Evolutionary conservation across 2,113 vertebrate genomes (phyloP), one percentile per base, ranked within the genome.

Genomic region (Toxotes chatareus): DNA sequence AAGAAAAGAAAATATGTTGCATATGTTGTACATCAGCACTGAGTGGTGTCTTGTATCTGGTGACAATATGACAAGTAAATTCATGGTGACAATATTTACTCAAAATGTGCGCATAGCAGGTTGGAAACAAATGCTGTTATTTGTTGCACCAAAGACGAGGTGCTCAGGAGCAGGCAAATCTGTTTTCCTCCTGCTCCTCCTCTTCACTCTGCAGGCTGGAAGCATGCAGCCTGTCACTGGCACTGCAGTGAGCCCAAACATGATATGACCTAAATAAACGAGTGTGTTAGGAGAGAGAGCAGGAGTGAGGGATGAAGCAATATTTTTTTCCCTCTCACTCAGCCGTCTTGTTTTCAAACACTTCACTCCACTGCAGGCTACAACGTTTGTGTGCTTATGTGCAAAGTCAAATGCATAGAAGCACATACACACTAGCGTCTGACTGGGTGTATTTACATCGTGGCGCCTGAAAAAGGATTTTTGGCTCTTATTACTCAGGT

Each of bases 181-280:
- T 66, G 62, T 84, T 82, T 80, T 78, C 68, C 17, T 73, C 27
- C 40, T 62, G 70, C 84, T 86, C 73, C 73, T 91, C 76, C 76
- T 89, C 87, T 65, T 63, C 73, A 21, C 60, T 76, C 76, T 73
- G 75, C 81, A 75, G 60, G 59, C 79, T 81, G 73, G 71, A 78
- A 83, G 77, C 85, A 68, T 42, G 82, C 84, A 83, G 85, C 79
- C 81, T 86, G 89, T 88, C 89, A 85, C 84, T 80, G 86, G 86
- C 89, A 74, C 84, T 80, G 86, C 92, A 91, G 87, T 79, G 76
- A 89, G 89, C 87, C 83, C 86, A 88, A 90, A 93, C 80, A 85
- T 83, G 86, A 92, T 87, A 79, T 94, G 94, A 94, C 94, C 92
- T 92, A 92, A 93, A 95, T 95, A 93, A 92, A 92, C 84, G 60